Percentiles rank a stretch among this genome's conserved stretches.
These are phyloP conservation scores for Fulmarus glacialis DNA, from an alignment of 2,113 vertebrate species.

Conservation along the genomic window DNA sequence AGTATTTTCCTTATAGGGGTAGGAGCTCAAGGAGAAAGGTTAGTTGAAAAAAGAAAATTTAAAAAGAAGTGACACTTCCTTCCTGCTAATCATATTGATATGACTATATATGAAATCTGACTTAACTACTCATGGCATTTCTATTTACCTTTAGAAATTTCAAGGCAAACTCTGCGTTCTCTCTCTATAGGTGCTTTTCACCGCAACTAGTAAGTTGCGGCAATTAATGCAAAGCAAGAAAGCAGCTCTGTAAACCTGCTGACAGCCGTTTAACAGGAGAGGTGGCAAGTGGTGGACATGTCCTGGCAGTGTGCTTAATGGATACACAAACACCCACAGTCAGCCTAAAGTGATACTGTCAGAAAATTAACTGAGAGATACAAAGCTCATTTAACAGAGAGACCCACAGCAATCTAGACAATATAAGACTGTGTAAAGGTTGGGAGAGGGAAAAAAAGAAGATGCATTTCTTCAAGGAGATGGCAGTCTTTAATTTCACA, in stretches of 20 bases:
- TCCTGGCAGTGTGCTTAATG: constrained; percentile 74
- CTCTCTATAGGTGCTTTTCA: constrained; percentile 20
- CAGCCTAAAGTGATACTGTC: constrained; percentile 74
- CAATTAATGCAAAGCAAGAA: constrained; percentile 69
- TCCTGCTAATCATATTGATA: constrained; percentile 24
- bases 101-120: constrained; percentile 17
- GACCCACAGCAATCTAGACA: constrained; percentile 58
- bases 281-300: constrained; percentile 66
- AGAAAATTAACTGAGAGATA: constrained; percentile 77
- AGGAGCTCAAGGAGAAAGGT: constrained; percentile 22
- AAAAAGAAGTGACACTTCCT: constrained; percentile 34
- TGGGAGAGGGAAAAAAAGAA: constrained; percentile 30
- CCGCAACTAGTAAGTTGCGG: not conserved
- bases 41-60: constrained; percentile 39
- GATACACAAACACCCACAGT: constrained; percentile 69
- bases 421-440: constrained; percentile 6
- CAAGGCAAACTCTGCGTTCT: not conserved
- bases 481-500: constrained; percentile 36
- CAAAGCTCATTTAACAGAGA: constrained; percentile 72
- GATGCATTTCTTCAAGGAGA: constrained; percentile 44
- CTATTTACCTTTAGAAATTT: constrained; percentile 45
- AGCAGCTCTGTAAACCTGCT: constrained; percentile 58
- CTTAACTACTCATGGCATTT: constrained; percentile 37
- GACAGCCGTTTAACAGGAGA: constrained; percentile 73
- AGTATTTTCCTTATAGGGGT: constrained; percentile 16